Evolutionary conservation across 2,888 invertebrate genomes (phyloP).

Genomic region (Eustalomyia histrio): DNA sequence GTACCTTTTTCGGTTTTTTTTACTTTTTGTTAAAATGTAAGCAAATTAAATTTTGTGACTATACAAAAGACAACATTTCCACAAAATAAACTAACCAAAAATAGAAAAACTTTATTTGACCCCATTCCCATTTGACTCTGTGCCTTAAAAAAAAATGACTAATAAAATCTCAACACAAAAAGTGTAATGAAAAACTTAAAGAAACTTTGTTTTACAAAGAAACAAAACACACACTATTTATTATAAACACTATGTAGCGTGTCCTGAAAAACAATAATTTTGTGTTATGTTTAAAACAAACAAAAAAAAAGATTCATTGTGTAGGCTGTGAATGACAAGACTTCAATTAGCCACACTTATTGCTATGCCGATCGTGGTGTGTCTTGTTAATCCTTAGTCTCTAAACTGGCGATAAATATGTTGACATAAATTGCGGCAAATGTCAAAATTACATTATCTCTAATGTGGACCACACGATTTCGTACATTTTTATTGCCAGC

Average conservation of each 20-base stretch:
- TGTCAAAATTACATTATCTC: too few species aligned
- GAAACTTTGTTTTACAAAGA: slow-evolving; percentile 25
- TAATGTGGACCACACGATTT: too few species aligned
- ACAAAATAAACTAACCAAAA: slow-evolving; percentile 46
- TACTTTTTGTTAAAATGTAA: slow-evolving; percentile 33
- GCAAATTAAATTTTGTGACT: slow-evolving; percentile 53
- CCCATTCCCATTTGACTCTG: slow-evolving; percentile 43
- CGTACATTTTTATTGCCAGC: too few species aligned
- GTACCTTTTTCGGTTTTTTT: slow-evolving; percentile 6
- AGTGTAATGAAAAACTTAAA: slow-evolving; percentile 37
- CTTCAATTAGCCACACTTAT: too few species aligned
- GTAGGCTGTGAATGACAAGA: too few species aligned
- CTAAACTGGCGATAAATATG: too few species aligned
- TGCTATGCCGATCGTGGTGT: too few species aligned
- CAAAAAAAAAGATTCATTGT: too few species aligned
- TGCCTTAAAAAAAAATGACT: slow-evolving; percentile 22
- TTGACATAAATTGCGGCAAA: too few species aligned
- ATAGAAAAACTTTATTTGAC: slow-evolving; percentile 45
- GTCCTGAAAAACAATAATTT: background rate
- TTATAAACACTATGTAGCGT: background rate
- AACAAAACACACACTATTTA: background rate
- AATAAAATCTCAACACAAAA: slow-evolving; percentile 25
- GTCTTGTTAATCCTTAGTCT: too few species aligned
- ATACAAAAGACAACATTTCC: slow-evolving; percentile 35
- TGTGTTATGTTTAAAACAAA: too few species aligned